Evolutionary conservation across 1,140 invertebrate species (phyloP).

Genomic region (Drosophila simulans): DNA sequence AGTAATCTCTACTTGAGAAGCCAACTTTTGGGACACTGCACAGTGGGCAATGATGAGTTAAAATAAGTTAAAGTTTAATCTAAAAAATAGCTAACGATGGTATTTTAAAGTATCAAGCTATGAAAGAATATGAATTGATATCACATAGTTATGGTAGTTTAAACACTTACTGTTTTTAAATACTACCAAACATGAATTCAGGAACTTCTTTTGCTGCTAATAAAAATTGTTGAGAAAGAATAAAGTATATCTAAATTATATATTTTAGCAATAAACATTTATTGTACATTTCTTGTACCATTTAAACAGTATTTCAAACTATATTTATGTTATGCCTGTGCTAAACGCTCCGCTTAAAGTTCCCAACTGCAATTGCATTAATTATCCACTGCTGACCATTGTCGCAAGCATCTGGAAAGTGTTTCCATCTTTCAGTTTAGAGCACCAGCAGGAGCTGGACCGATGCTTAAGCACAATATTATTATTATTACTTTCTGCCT

Average conservation of each 20-base stretch:
- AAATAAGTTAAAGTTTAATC: too few species aligned
- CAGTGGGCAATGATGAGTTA: constrained; percentile 20
- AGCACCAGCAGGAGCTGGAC: not conserved
- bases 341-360: not conserved
- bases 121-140: too few species aligned
- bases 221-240: too few species aligned
- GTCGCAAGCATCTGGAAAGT: constrained; percentile 11
- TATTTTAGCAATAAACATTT: too few species aligned
- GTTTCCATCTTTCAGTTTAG: constrained; percentile 5
- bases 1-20: constrained; percentile 26
- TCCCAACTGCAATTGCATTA: constrained; percentile 1
- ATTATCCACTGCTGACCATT: constrained; percentile 13
- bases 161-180: too few species aligned
- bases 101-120: too few species aligned
- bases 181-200: too few species aligned
- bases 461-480: constrained; percentile 53
- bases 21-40: constrained; percentile 12
- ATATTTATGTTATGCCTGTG: not conserved
- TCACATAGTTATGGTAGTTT: too few species aligned
- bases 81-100: too few species aligned
- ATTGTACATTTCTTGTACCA: too few species aligned
- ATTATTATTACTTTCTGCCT: constrained; percentile 61
- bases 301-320: not conserved
- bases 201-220: too few species aligned
- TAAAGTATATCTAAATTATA: too few species aligned